phyloP scores from a whole-genome alignment of 2,113 vertebrate species.

The Lophura nycthemera region DNA sequence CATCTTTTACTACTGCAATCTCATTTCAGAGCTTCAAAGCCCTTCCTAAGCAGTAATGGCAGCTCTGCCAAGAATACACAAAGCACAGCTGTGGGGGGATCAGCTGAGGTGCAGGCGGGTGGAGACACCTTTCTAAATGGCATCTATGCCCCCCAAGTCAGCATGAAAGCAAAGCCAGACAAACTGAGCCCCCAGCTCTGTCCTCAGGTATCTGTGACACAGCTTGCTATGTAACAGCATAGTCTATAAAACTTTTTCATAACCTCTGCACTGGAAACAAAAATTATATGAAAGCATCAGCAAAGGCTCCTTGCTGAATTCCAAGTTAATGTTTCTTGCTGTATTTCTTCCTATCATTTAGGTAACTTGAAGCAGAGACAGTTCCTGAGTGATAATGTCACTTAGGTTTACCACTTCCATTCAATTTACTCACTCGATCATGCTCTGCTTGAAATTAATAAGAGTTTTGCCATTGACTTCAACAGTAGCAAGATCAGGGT shows the following conservation, averaged over 20 bases:
- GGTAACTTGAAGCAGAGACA: conserved; percentile 10
- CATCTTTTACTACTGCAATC: neutral
- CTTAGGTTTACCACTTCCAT: conserved; percentile 56
- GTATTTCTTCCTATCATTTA: conserved; percentile 35
- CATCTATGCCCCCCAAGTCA: neutral
- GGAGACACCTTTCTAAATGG: neutral
- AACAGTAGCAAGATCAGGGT: neutral
- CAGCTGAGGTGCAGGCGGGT: neutral
- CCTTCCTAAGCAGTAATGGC: neutral
- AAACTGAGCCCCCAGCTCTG: rapidly evolving
- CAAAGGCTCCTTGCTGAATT: neutral
- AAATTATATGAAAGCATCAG: neutral
- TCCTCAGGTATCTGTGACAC: neutral
- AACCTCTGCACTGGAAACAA: neutral
- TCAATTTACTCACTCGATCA: conserved; percentile 24
- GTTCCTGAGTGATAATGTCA: conserved; percentile 42
- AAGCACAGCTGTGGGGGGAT: neutral
- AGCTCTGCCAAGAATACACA: neutral
- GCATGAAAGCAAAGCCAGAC: neutral
- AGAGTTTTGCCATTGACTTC: conserved; percentile 12
- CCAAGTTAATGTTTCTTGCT: neutral
- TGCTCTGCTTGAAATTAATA: conserved; percentile 13
- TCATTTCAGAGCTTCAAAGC: neutral
- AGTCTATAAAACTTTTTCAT: neutral
- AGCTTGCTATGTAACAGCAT: neutral